These are phyloP conservation scores for Paracanthobrama guichenoti DNA, from an alignment of 2,113 vertebrate species.

Conservation along the genomic window DNA sequence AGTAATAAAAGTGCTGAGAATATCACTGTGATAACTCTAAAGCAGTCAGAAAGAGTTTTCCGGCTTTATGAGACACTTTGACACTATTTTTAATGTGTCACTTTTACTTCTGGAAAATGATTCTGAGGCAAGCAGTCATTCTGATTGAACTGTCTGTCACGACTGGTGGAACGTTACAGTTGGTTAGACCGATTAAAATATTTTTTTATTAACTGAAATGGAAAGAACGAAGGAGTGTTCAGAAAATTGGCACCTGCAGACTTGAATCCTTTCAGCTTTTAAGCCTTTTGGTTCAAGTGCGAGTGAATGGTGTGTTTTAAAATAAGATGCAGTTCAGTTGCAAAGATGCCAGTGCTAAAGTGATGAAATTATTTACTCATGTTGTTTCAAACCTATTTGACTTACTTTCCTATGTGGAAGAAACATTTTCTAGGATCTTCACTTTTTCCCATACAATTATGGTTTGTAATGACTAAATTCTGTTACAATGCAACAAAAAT, in stretches of 20 bases:
- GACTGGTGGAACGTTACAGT: background rate
- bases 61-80: background rate
- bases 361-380: background rate
- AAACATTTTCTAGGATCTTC: background rate
- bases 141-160: background rate
- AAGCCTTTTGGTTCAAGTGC: background rate
- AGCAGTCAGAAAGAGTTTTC: background rate
- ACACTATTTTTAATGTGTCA: background rate
- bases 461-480: background rate
- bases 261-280: background rate
- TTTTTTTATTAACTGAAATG: background rate
- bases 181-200: background rate
- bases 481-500: background rate
- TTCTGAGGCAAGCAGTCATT: background rate
- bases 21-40: background rate
- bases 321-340: background rate
- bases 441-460: background rate
- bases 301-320: background rate
- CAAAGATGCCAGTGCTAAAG: background rate
- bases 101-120: slow-evolving; percentile 7
- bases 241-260: background rate
- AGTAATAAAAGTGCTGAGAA: background rate
- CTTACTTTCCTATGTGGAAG: background rate
- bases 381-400: background rate
- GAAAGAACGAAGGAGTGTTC: background rate